Base-by-base conservation (phyloP, 2,888 invertebrate species). In the Acanthococcus lagerstroemiae region DNA sequence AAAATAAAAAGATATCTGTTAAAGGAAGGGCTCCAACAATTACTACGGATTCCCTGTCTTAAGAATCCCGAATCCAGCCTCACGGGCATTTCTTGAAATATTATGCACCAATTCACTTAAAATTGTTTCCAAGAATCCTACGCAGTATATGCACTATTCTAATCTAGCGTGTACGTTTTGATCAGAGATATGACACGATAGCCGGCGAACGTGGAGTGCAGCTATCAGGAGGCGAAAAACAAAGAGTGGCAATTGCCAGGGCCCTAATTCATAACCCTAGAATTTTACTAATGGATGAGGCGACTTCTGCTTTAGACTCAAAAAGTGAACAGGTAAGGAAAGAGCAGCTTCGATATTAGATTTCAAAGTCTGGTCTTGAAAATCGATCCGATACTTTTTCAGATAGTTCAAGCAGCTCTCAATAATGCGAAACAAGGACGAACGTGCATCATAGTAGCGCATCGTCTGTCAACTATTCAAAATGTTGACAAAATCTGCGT, bases 371-470 rank as follows among this genome's bases (percentile, higher is more conserved):
- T n/a, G n/a, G n/a, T n/a, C n/a, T 12, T 57, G n/a, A 21, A 15
- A n/a, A 25, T 22, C 15, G 12, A 12, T 44, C 15, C 17, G 3
- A 26, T 66, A 66, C 17, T 19, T 19, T 58, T 68, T 30, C 65
- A 72, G 86, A 78, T 90, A 69, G 93, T 94, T 1, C 93, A 94
- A 81, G 88, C 87, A 74, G 91, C 93, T 0, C 76, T 93, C 65
- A 90, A 93, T 75, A 81, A 82, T 66, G 93, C 91, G 0, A 84
- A 86, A 72, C 81, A 82, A 52, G 90, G 90, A 0, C 81, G 91
- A 67, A 92, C 92, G 0, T 91, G 90, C 69, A 85, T 93, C 37
- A 85, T 87, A 71, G 91, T 93, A 71, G 93, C 93, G 0, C 93
- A 93, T 76, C 80, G 93, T 66, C 78, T 93, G n/a, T n/a, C n/a